Percentiles rank a stretch among this genome's conserved stretches.
phyloP scores from a whole-genome alignment of 37 sponge, comb jelly and placozoan species.

The Hormiphora californensis region DNA sequence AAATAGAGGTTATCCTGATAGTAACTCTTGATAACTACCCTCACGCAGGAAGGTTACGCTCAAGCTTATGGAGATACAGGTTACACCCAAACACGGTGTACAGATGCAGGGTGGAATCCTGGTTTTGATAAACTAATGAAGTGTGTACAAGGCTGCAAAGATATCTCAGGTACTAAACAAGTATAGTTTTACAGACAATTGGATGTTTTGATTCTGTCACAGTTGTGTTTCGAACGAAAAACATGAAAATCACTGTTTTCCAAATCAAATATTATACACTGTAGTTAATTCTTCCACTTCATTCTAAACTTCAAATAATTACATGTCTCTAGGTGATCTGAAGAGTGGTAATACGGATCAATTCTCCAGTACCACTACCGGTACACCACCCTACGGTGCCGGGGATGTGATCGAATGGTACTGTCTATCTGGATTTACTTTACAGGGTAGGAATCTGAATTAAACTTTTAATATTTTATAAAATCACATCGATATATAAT shows the following conservation, averaged over 20 bases:
- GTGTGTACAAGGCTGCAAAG: slow-evolving; percentile 2
- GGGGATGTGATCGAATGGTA: slow-evolving; percentile 6
- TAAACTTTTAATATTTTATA: not conserved
- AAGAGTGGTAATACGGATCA: not conserved
- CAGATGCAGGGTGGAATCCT: not conserved
- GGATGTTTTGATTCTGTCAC: not conserved
- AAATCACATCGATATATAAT: too few relatives aligned
- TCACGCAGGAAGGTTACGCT: not conserved
- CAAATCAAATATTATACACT: not conserved
- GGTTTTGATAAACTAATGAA: not conserved
- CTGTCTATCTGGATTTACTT: not conserved
- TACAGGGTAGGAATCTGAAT: not conserved
- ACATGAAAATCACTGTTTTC: not conserved
- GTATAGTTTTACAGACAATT: not conserved
- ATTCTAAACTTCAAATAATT: not conserved
- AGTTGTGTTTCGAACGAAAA: not conserved
- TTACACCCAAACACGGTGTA: slow-evolving; percentile 16
- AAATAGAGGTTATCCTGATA: not conserved
- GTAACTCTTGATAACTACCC: not conserved
- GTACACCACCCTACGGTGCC: not conserved
- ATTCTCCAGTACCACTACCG: not conserved
- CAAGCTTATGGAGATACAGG: not conserved
- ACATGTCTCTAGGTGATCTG: not conserved
- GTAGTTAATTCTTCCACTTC: not conserved
- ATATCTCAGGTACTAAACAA: not conserved